Base-by-base conservation (phyloP, 1,140 invertebrate genomes). In the Nasonia vitripennis region DNA sequence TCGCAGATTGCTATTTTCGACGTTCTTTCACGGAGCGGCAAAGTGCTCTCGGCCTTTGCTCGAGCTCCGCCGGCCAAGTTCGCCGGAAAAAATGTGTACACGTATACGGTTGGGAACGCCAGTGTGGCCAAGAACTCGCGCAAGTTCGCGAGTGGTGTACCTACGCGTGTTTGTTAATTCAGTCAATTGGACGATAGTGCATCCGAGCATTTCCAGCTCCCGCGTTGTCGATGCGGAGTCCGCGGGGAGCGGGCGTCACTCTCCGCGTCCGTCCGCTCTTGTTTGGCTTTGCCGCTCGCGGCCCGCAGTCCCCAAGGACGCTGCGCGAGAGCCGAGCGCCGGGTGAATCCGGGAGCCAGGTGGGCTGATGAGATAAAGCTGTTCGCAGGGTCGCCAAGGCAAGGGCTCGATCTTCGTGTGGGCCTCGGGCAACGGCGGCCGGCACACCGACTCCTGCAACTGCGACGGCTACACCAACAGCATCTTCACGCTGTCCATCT, bases 401-500 rank as follows among this genome's bases (percentile, higher is more conserved):
- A 98, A 98, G 92, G 99, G 99, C 20, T 99, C 98, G 6, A 99
- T 99, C 88, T 99, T 99, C 92, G 98, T 99, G 0, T 99, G 99
- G 99, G 99, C 99, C 2, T 99, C 98, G 9, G 99, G 99, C 14
- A 99, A 99, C 91, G 99, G 99, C 45, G 99, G 99, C 20, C 95
- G 98, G 78, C 96, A 98, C 90, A 97, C 97, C 9, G 99, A 99
- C 90, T 99, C 98, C 6, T 99, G 99, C 91, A 99, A 99, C 92
- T 99, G 99, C 94, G 99, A 99, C 92, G 99, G 99, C 17, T 99
- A 99, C 92, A 99, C 98, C 17, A 99, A 99, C 90, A 99, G 98
- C 89, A 99, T 99, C 89, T 99, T 99, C 93, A 99, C 99, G 0
- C 92, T 99, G 41, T 99, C 98, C 81, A 99, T 99, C 89, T 99